phyloP scores from a whole-genome alignment of 2,888 invertebrate species.

The Leptinotarsa peninsularis region DNA sequence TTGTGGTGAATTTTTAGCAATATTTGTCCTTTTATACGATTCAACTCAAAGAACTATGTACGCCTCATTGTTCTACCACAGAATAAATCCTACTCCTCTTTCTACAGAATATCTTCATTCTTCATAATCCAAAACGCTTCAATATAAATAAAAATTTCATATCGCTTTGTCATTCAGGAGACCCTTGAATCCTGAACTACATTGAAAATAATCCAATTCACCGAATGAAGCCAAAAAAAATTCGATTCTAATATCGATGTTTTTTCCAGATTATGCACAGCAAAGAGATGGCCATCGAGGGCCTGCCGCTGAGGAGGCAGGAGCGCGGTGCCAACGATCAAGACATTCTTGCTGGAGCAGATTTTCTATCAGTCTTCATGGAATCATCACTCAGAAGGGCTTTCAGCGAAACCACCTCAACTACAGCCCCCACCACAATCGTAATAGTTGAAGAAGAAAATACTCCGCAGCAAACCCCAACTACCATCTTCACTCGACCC shows the following conservation, averaged over 20 bases:
- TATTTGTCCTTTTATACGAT: too few species aligned
- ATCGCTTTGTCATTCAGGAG: too few species aligned
- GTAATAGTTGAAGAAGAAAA: slow-evolving; percentile 39
- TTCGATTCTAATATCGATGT: background rate
- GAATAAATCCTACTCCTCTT: too few species aligned
- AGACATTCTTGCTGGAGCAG: slow-evolving; percentile 67
- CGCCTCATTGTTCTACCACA: too few species aligned
- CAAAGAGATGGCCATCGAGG: slow-evolving; percentile 60
- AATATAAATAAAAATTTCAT: too few species aligned
- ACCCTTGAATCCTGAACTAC: background rate
- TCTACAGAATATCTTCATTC: too few species aligned
- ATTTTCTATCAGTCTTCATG: slow-evolving; percentile 67
- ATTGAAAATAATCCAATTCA: too few species aligned
- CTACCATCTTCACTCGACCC: slow-evolving; percentile 42
- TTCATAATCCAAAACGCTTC: too few species aligned
- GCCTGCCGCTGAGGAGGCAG: slow-evolving; percentile 62
- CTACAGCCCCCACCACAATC: slow-evolving; percentile 37
- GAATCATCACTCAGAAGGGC: slow-evolving; percentile 54
- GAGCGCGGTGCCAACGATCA: slow-evolving; percentile 60
- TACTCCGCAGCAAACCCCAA: slow-evolving; percentile 30
- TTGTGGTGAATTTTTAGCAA: too few species aligned
- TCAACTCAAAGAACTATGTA: too few species aligned
- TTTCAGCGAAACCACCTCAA: slow-evolving; percentile 45
- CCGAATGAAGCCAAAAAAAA: too few species aligned
- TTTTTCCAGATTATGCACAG: slow-evolving; percentile 60